Percentiles rank a stretch among this genome's conserved stretches.
phyloP scores from a whole-genome alignment of 2,797 vertebrate genomes.

The Cossypha caffra region DNA sequence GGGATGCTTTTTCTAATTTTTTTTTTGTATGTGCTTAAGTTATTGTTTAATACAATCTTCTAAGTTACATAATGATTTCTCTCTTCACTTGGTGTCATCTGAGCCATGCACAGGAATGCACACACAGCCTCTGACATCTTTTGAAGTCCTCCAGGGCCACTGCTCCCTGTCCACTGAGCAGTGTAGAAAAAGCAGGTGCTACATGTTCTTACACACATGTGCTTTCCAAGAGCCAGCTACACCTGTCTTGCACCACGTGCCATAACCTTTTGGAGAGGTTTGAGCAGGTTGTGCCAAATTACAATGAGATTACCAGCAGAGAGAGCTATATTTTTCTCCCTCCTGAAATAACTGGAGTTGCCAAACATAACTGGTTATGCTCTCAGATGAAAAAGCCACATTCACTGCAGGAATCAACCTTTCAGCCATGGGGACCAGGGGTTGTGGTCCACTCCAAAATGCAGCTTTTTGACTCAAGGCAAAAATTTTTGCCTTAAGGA shows the following conservation, averaged over 20 bases:
- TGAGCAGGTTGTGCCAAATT: neutral
- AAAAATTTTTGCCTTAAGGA: neutral
- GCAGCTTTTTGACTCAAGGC: neutral
- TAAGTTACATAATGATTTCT: constrained; percentile 40
- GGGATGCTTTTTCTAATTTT: neutral
- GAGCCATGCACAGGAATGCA: neutral
- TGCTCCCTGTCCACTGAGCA: neutral
- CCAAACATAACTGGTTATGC: neutral
- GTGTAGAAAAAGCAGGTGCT: neutral
- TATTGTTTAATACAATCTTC: constrained; percentile 6
- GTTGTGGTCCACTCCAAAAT: neutral
- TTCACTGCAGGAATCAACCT: neutral
- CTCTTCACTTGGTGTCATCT: neutral
- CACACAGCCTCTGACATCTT: neutral
- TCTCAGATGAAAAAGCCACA: neutral
- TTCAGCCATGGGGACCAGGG: neutral
- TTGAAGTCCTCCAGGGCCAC: neutral
- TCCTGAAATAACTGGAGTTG: neutral
- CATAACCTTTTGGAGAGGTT: neutral
- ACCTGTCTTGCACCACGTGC: neutral
- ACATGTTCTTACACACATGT: accelerated
- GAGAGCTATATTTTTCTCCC: neutral
- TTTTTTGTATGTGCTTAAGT: neutral
- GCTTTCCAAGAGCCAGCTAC: neutral
- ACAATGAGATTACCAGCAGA: neutral